Evolutionary conservation across 2,888 invertebrate genomes (phyloP), one percentile per base, ranked within the genome.

Genomic region (Prosapia bicincta): DNA sequence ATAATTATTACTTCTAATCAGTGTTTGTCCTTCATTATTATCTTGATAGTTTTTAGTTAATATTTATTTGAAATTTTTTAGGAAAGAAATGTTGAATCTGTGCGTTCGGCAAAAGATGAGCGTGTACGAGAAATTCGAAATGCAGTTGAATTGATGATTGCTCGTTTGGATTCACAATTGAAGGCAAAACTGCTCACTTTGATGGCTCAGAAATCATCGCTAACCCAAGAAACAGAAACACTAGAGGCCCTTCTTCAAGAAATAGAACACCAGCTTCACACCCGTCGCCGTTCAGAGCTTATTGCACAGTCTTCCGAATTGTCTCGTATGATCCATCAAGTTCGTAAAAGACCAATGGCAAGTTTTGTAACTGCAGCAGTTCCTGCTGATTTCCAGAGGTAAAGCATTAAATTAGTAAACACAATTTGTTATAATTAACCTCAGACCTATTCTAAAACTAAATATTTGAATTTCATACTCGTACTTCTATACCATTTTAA

Each of bases 101-200:
- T 97, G 0, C 90, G 96, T 78, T 91, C 93, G 28, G 96, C 96
- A 0, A 97, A 97, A 86, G 97, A 97, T 83, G 96, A 97, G 84
- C 89, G 95, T 78, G 96, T 97, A 0, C 89, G 96, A 24, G 97
- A 97, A 86, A 96, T 97, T 69, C 88, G 96, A 69, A 96, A 96
- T 84, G 96, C 96, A 0, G 96, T 97, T 0, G 97, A 97, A 84
- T 86, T 95, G 79, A 97, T 97, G 95, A 95, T 97, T 81, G 94
- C 95, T 2, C 89, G 96, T 20, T 86, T 97, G 30, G 97, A 97
- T 86, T 93, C 95, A 0, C 95, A 96, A 79, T 87, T 97, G 67
- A 97, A 97, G 84, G 91, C 92, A 7, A 97, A 97, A 85, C 87
- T 97, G 26, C 87, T 95, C 26, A 95, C 94, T 0, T 86, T 97